Conservation (phyloP, 2,888 invertebrate genomes). For the Odontocerum albicorne region DNA sequence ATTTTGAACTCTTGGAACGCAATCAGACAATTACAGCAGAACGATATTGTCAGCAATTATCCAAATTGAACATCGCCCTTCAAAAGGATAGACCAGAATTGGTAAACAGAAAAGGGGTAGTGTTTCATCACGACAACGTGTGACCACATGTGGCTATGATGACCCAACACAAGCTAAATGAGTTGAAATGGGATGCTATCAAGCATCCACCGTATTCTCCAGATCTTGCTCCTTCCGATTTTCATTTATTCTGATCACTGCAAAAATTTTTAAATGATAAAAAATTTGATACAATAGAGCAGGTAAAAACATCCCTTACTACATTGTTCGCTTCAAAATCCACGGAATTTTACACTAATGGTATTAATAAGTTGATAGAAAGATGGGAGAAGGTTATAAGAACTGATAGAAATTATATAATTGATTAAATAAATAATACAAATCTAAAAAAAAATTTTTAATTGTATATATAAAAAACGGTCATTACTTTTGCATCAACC, state of each 20-base stretch:
- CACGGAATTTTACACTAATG: too few relatives aligned
- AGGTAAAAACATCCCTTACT: too few relatives aligned
- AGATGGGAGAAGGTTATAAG: too few relatives aligned
- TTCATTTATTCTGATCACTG: conserved; percentile 23
- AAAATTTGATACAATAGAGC: too few relatives aligned
- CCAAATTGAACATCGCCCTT: conserved; percentile 23
- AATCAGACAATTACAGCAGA: conserved; percentile 23
- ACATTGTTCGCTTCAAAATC: too few relatives aligned
- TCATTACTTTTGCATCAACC: too few relatives aligned
- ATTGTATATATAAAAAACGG: too few relatives aligned
- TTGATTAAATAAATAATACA: too few relatives aligned
- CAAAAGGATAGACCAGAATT: conserved; percentile 24
- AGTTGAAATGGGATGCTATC: conserved; percentile 21
- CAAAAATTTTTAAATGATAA: too few relatives aligned
- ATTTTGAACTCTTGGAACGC: conserved; percentile 21
- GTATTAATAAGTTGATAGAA: too few relatives aligned
- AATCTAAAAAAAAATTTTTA: too few relatives aligned
- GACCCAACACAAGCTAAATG: conserved; percentile 24
- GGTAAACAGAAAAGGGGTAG: conserved; percentile 26
- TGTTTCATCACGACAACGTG: conserved; percentile 22
- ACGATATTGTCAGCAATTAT: conserved; percentile 26
- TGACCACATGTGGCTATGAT: conserved; percentile 24
- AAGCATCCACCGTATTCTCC: conserved; percentile 25
- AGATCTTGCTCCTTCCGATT: conserved; percentile 23
- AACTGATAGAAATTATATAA: too few relatives aligned